phyloP scores from a whole-genome alignment of 2,888 invertebrate species.

The Melinaea menophilus region DNA sequence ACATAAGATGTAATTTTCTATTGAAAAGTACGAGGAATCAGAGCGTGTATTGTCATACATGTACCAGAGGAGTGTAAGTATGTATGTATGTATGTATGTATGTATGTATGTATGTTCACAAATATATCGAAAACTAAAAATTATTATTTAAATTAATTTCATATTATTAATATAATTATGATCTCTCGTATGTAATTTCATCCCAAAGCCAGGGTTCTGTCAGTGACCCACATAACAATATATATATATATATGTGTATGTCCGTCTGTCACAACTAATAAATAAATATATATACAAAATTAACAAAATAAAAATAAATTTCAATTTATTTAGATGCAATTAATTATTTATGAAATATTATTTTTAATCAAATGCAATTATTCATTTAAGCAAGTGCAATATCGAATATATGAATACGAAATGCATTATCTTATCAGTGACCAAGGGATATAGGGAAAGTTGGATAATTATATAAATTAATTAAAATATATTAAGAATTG shows the following conservation, averaged over 20 bases:
- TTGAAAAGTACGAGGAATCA: constrained; percentile 24
- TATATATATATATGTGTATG: background rate
- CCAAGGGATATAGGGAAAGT: background rate
- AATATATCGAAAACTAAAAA: background rate
- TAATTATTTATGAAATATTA: no score
- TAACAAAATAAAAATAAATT: no score
- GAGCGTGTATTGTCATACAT: constrained; percentile 33
- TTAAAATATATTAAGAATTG: no score
- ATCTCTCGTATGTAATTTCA: constrained; percentile 25
- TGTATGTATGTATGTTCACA: constrained; percentile 5
- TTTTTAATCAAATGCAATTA: no score
- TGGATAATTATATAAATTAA: no score
- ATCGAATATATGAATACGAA: background rate
- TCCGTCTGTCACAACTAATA: background rate
- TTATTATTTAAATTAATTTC: no score
- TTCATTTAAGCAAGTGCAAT: no score
- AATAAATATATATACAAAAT: constrained; percentile 2
- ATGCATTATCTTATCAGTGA: constrained; percentile 27
- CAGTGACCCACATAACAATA: constrained; percentile 18
- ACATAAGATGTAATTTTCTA: constrained; percentile 10
- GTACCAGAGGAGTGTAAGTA: constrained; percentile 15
- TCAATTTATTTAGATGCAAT: no score
- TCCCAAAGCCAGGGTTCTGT: constrained; percentile 28
- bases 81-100: constrained; percentile 3
- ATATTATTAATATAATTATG: constrained; percentile 13